Base-by-base conservation (phyloP, 2,113 vertebrate species). In the Hydropotes inermis region DNA sequence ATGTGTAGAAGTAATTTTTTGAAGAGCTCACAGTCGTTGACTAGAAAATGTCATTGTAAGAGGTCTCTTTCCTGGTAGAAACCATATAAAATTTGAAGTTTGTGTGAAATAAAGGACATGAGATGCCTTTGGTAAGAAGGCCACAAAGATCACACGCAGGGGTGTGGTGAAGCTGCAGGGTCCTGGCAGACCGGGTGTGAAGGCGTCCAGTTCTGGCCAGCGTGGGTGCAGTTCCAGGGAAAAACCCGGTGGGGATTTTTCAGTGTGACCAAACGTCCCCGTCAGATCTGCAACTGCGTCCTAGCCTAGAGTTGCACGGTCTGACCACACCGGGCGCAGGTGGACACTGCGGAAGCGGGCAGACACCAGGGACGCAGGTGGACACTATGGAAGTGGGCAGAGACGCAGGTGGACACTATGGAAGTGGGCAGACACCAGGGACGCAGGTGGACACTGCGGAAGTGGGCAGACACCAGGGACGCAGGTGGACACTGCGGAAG, bases 321-420 rank as follows among this genome's bases (percentile, higher is more conserved):
- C 21, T 61, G 9, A 43, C 17, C 13, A 0, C 6, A 27, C 0
- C 5, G 7, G 14, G 50, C 15, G 0, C 61, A 33, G 30, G 60
- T 1, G 15, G 58, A 6, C 28, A 14, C 58, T 10, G 1, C 0
- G 27, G 27, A 60, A 0, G 27, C 27, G 14, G 58, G 58, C 4
- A 13, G 57, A 13, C 11, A 2, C 57, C 0, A 0, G 58, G 27
- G 27, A 64, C 0, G 33, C 33, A n/a, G 61, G 60, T 0, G 1
- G 14, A 16, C 30, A 8, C 60, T 1, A 2, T 2, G 33, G 30
- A 14, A 0, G 0, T 13, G 30, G 58, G 27, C 12, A 28, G 58
- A 58, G 55, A 57, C 0, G 55, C 9, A 57, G 23, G 58, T 2
- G 6, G 27, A 30, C 60, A 3, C 60, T 19, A 14, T 1, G 50